These are phyloP conservation scores for Bucco capensis DNA, from an alignment of 2,113 vertebrate species.

Conservation along the genomic window DNA sequence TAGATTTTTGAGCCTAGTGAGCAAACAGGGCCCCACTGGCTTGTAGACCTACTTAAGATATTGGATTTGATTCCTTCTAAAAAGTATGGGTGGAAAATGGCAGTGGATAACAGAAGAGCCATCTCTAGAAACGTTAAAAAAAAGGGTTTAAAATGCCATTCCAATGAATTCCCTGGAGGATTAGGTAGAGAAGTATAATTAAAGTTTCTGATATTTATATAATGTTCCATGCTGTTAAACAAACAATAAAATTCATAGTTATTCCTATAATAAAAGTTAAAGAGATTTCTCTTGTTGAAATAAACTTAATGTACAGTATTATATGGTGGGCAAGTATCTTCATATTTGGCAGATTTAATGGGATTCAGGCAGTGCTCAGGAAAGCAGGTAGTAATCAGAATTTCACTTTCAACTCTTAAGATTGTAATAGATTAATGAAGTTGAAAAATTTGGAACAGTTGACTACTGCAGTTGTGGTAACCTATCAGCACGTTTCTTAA, in stretches of 20 bases:
- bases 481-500: background rate
- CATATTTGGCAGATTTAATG: background rate
- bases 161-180: background rate
- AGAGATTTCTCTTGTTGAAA: constrained; percentile 4
- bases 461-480: background rate
- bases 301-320: constrained; percentile 33
- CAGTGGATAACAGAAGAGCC: background rate
- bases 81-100: background rate
- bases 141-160: background rate
- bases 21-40: background rate
- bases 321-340: background rate
- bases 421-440: background rate
- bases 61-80: background rate
- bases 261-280: constrained; percentile 20
- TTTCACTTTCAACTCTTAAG: background rate
- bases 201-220: constrained; percentile 21
- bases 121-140: background rate
- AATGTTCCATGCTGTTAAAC: constrained; percentile 46
- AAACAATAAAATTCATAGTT: constrained; percentile 48
- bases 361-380: background rate
- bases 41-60: background rate
- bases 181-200: background rate
- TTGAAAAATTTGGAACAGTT: background rate
- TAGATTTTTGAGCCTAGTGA: background rate
- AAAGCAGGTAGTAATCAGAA: background rate